phyloP scores from a whole-genome alignment of 1,140 invertebrate genomes.

The Pseudomyrmex gracilis region DNA sequence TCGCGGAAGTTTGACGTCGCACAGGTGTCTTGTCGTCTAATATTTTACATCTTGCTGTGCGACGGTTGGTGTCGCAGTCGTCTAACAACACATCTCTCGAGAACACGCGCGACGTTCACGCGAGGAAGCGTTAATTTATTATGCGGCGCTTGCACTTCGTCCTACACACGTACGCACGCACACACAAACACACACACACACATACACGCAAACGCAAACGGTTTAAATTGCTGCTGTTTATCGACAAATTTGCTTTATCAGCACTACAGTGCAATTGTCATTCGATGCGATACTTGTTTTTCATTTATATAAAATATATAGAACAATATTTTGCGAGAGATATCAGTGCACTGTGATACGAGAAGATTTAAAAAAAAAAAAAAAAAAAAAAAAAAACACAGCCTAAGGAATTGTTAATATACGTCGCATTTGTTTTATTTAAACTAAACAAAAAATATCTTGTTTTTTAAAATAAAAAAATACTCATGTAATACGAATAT shows the following conservation, averaged over 20 bases:
- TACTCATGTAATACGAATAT: no score
- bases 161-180: no score
- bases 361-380: not conserved
- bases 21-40: slow-evolving; percentile 12
- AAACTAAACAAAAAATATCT: no score
- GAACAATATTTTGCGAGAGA: not conserved
- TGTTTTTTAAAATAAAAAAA: no score
- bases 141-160: slow-evolving; percentile 15
- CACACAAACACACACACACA: no score
- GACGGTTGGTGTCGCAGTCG: not conserved
- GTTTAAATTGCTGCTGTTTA: slow-evolving; percentile 11
- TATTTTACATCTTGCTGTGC: slow-evolving; percentile 25
- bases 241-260: slow-evolving; percentile 35
- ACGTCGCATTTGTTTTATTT: no score
- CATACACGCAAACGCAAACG: no score
- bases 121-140: slow-evolving; percentile 31
- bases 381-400: no score
- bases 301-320: slow-evolving; percentile 9
- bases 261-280: slow-evolving; percentile 7
- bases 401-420: not conserved
- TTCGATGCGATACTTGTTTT: not conserved
- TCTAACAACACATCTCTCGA: slow-evolving; percentile 2
- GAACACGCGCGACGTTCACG: not conserved
- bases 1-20: slow-evolving; percentile 9
- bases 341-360: no score